Evolutionary conservation across 1,140 invertebrate species (phyloP).

Genomic region (Halesus radiatus): DNA sequence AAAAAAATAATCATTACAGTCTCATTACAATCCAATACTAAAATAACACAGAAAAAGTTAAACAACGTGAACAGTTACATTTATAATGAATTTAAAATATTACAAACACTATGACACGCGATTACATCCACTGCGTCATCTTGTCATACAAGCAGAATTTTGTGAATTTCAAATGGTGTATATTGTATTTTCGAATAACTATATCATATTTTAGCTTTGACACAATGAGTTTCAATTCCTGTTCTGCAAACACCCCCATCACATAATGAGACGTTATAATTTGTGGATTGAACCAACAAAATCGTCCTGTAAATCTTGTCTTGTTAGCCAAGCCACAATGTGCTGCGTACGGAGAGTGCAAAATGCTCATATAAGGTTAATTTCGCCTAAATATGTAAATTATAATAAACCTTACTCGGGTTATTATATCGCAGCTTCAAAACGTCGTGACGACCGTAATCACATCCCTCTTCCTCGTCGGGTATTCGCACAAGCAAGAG

Average conservation of each 20-base stretch:
- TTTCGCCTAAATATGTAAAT: conserved; percentile 58
- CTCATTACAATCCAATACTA: too few relatives aligned
- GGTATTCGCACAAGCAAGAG: not conserved
- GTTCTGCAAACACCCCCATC: not conserved
- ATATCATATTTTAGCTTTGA: too few relatives aligned
- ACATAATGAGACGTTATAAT: not conserved
- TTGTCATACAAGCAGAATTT: too few relatives aligned
- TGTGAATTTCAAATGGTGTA: too few relatives aligned
- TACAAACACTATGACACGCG: too few relatives aligned
- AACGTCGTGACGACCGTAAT: not conserved
- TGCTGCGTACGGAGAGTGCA: conserved; percentile 13
- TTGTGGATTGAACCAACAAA: not conserved
- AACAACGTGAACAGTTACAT: too few relatives aligned
- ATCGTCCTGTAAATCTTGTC: not conserved
- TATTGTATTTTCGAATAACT: too few relatives aligned
- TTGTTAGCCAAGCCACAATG: conserved; percentile 16
- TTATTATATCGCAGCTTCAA: conserved; percentile 40
- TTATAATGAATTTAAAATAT: too few relatives aligned
- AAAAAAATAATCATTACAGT: too few relatives aligned
- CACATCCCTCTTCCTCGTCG: not conserved
- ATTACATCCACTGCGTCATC: too few relatives aligned
- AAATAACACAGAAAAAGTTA: too few relatives aligned
- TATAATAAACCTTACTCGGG: conserved; percentile 56
- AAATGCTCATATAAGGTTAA: conserved; percentile 55
- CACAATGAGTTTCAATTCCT: too few relatives aligned